Evolutionary conservation across 2,888 invertebrate species (phyloP).

Genomic region (Epinotia bilunana): DNA sequence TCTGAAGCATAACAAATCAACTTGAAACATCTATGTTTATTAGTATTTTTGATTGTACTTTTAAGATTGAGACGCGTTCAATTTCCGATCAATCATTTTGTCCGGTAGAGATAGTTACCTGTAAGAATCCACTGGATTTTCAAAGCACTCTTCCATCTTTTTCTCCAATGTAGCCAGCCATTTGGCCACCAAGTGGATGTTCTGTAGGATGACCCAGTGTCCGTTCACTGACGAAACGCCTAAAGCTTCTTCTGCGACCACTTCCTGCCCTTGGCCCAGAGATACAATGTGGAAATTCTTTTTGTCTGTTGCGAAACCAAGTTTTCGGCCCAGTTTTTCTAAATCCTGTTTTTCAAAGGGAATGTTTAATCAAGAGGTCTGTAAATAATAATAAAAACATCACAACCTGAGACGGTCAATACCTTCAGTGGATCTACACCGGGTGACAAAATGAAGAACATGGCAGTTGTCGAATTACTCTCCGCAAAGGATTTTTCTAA

Average conservation of each 20-base stretch:
- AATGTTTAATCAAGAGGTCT: neutral
- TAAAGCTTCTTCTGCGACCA: slow-evolving; percentile 95
- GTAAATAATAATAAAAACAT: neutral
- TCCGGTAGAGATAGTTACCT: slow-evolving; percentile 57
- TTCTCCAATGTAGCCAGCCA: slow-evolving; percentile 96
- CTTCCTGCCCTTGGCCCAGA: slow-evolving; percentile 97
- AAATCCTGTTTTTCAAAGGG: slow-evolving; percentile 86
- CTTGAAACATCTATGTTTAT: neutral
- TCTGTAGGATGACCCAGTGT: slow-evolving; percentile 97
- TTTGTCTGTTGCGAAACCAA: slow-evolving; percentile 91
- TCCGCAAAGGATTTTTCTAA: slow-evolving; percentile 95
- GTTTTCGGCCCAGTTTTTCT: slow-evolving; percentile 91
- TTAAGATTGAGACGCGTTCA: neutral
- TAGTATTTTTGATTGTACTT: neutral
- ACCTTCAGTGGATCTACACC: slow-evolving; percentile 97
- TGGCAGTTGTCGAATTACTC: slow-evolving; percentile 92
- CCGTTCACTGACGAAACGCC: slow-evolving; percentile 89
- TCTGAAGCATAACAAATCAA: slow-evolving; percentile 62
- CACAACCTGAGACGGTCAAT: slow-evolving; percentile 38
- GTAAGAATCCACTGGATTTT: slow-evolving; percentile 86
- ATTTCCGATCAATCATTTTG: neutral
- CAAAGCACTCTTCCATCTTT: slow-evolving; percentile 92
- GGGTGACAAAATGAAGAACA: slow-evolving; percentile 97
- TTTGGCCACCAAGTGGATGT: slow-evolving; percentile 94
- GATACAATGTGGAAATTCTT: slow-evolving; percentile 97